These are phyloP conservation scores for Sphaerophoria taeniata DNA, from an alignment of 2,888 invertebrate species.

Conservation along the genomic window DNA sequence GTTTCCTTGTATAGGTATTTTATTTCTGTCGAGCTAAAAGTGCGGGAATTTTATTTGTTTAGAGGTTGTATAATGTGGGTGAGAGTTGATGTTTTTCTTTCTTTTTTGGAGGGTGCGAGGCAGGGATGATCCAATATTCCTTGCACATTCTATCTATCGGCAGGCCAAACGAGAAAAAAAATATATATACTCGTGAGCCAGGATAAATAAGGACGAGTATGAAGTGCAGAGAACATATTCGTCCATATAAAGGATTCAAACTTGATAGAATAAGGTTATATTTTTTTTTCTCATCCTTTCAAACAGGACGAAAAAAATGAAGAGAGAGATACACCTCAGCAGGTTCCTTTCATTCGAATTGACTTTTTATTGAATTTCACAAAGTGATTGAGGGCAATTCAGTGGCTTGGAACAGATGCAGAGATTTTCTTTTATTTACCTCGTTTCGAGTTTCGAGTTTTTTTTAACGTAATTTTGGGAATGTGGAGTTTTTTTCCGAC, in stretches of 20 bases:
- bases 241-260: slow-evolving; percentile 45
- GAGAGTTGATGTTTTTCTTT: slow-evolving; percentile 12
- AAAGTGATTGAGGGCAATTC: slow-evolving; percentile 66
- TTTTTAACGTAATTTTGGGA: not conserved
- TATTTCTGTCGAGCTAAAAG: slow-evolving; percentile 43
- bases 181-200: not conserved
- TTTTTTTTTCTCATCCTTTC: not conserved
- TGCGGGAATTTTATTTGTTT: slow-evolving; percentile 68
- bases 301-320: slow-evolving; percentile 20
- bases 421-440: slow-evolving; percentile 67
- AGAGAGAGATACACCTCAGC: slow-evolving; percentile 51
- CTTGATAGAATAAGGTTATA: slow-evolving; percentile 4
- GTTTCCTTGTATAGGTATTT: slow-evolving; percentile 21
- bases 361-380: slow-evolving; percentile 64
- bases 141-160: slow-evolving; percentile 36
- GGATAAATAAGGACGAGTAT: not conserved
- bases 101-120: not conserved
- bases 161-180: not conserved
- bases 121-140: slow-evolving; percentile 27
- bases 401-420: slow-evolving; percentile 65
- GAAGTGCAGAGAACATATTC: slow-evolving; percentile 19
- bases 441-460: not conserved
- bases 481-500: no score
- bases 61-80: slow-evolving; percentile 51
- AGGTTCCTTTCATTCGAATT: slow-evolving; percentile 67